A percentile compares a stretch with the other conserved stretches of the same genome.
Evolutionary conservation across 2,888 invertebrate genomes (phyloP).

Genomic region (Acleris cristana): DNA sequence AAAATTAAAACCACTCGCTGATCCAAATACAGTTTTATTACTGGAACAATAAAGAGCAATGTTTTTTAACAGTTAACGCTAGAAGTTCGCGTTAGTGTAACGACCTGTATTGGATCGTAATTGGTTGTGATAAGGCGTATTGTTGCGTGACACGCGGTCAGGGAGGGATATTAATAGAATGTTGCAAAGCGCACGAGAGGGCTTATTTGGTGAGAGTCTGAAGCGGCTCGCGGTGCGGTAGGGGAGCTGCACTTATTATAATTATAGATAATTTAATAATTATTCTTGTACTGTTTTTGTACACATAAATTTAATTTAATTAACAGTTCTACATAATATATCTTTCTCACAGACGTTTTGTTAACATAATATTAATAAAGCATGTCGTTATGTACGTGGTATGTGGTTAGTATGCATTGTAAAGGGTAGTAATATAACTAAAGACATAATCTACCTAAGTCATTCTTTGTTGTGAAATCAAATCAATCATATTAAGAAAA

Average conservation of each 20-base stretch:
- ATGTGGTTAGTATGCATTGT: too few relatives aligned
- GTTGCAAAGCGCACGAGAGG: slow-evolving; percentile 65
- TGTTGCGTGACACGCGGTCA: background rate
- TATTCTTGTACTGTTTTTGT: too few relatives aligned
- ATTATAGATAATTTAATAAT: background rate
- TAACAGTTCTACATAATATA: too few relatives aligned
- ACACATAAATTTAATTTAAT: too few relatives aligned
- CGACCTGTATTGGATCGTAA: background rate
- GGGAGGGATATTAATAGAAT: slow-evolving; percentile 35
- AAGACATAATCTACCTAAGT: too few relatives aligned
- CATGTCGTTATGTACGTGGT: too few relatives aligned
- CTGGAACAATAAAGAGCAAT: background rate
- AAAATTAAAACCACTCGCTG: slow-evolving; percentile 40
- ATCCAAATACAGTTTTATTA: slow-evolving; percentile 3
- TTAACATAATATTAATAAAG: too few relatives aligned
- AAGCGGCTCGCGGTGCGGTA: slow-evolving; percentile 34
- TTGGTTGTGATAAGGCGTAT: background rate
- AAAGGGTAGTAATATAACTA: too few relatives aligned
- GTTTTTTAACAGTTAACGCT: background rate
- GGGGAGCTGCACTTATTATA: background rate
- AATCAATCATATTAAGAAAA: too few relatives aligned
- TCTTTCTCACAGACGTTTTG: too few relatives aligned
- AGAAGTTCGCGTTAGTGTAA: background rate
- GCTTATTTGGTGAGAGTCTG: slow-evolving; percentile 73
- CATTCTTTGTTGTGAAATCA: too few relatives aligned